Percentiles rank a stretch among this genome's conserved stretches.
Conservation (phyloP, 2,113 vertebrate genomes). For the Coptodon rendalli region DNA sequence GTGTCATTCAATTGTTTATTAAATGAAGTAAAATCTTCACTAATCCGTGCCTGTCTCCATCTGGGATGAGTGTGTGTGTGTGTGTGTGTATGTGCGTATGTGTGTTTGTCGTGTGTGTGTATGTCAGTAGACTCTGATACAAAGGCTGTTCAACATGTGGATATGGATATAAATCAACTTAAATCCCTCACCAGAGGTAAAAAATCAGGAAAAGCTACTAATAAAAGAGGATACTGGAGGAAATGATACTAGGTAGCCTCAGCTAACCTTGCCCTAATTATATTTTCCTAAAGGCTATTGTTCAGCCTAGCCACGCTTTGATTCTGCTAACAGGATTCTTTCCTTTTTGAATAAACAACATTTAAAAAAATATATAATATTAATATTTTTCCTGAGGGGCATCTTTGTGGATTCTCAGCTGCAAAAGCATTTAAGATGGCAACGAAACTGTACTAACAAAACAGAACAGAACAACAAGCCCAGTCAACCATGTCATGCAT, state of each 20-base stretch:
- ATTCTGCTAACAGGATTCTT: slow-evolving; percentile 54
- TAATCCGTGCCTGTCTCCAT: slow-evolving; percentile 69
- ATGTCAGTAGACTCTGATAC: neutral
- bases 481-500: neutral
- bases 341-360: slow-evolving; percentile 38
- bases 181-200: slow-evolving; percentile 27
- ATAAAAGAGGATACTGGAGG: slow-evolving; percentile 3
- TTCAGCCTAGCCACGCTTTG: slow-evolving; percentile 40
- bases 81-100: neutral
- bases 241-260: slow-evolving; percentile 22
- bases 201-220: slow-evolving; percentile 10
- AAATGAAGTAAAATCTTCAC: slow-evolving; percentile 71
- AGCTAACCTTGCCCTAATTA: slow-evolving; percentile 48
- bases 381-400: neutral
- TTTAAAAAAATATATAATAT: neutral
- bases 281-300: slow-evolving; percentile 19
- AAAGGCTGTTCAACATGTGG: slow-evolving; percentile 40
- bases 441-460: neutral
- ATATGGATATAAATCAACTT: slow-evolving; percentile 32
- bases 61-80: slow-evolving; percentile 41
- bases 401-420: neutral
- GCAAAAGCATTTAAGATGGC: neutral
- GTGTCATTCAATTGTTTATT: slow-evolving; percentile 70
- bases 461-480: neutral
- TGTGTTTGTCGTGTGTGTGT: neutral